Conservation (phyloP, 2,113 vertebrate species). For the Austrofundulus limnaeus region DNA sequence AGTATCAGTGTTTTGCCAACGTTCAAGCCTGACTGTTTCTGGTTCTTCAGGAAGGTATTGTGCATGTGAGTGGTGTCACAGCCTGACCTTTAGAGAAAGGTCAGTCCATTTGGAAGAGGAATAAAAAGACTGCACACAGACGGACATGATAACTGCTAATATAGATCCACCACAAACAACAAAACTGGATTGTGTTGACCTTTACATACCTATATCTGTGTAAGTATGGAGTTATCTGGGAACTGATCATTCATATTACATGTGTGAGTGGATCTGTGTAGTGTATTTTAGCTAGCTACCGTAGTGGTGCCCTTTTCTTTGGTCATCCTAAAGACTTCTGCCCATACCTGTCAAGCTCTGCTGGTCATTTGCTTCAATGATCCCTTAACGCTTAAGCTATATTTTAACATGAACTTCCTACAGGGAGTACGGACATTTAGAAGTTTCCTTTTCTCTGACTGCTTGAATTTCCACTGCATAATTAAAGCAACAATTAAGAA, state of each 20-base stretch:
- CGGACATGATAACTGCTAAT: constrained; percentile 52
- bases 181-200: constrained; percentile 59
- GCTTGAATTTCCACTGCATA: background rate
- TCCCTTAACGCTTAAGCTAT: background rate
- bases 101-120: constrained; percentile 61
- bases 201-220: constrained; percentile 44
- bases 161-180: constrained; percentile 52
- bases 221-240: constrained; percentile 33
- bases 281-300: background rate
- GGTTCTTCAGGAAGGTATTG: constrained; percentile 46
- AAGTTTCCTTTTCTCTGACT: background rate
- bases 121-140: constrained; percentile 54
- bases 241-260: constrained; percentile 19
- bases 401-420: constrained; percentile 1
- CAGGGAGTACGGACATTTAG: background rate
- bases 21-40: constrained; percentile 40
- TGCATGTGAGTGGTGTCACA: constrained; percentile 72
- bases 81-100: constrained; percentile 73
- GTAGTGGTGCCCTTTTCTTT: constrained; percentile 1
- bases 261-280: constrained; percentile 2
- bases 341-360: background rate
- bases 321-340: background rate
- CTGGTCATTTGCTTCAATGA: background rate
- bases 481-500: background rate
- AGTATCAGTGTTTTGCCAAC: constrained; percentile 28